Conservation (phyloP, 1,140 invertebrate genomes). For the Drosophila pruinosa region DNA sequence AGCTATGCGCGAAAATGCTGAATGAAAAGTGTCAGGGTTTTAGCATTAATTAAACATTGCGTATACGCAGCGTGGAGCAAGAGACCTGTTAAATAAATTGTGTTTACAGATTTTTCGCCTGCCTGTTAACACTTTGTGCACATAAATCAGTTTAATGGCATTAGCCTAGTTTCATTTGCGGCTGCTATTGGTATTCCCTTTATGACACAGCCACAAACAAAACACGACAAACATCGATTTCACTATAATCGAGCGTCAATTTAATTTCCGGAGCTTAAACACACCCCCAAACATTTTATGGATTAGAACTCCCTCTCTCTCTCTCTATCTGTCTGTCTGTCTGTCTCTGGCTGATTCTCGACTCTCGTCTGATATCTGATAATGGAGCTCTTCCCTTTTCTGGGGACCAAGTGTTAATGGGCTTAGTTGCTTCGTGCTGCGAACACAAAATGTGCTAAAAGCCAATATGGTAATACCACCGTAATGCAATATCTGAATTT, state of each 20-base stretch:
- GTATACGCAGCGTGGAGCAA: slow-evolving; percentile 42
- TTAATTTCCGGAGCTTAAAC: slow-evolving; percentile 69
- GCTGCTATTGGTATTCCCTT: slow-evolving; percentile 20
- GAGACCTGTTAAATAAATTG: slow-evolving; percentile 41
- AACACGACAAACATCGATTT: slow-evolving; percentile 52
- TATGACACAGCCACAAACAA: slow-evolving; percentile 29
- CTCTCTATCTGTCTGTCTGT: background rate
- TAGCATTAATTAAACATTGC: slow-evolving; percentile 47
- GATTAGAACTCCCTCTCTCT: slow-evolving; percentile 39
- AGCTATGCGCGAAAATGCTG: slow-evolving; percentile 14
- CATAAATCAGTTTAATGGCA: slow-evolving; percentile 56
- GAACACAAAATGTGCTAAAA: slow-evolving; percentile 44
- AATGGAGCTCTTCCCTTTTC: slow-evolving; percentile 51
- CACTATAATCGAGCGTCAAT: slow-evolving; percentile 54
- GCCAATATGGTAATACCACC: slow-evolving; percentile 18
- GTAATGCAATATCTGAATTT: slow-evolving; percentile 2
- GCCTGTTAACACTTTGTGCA: slow-evolving; percentile 50
- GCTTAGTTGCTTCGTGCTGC: slow-evolving; percentile 35
- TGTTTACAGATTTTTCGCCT: slow-evolving; percentile 42
- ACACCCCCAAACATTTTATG: slow-evolving; percentile 8
- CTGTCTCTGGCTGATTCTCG: background rate
- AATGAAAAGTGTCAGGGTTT: slow-evolving; percentile 13
- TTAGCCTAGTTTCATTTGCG: slow-evolving; percentile 47
- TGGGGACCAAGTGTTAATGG: slow-evolving; percentile 54
- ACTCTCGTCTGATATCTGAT: background rate